A percentile compares a stretch with the other conserved stretches of the same genome.
Conservation (phyloP, 2,113 vertebrate genomes). For the Malurus elegans region DNA sequence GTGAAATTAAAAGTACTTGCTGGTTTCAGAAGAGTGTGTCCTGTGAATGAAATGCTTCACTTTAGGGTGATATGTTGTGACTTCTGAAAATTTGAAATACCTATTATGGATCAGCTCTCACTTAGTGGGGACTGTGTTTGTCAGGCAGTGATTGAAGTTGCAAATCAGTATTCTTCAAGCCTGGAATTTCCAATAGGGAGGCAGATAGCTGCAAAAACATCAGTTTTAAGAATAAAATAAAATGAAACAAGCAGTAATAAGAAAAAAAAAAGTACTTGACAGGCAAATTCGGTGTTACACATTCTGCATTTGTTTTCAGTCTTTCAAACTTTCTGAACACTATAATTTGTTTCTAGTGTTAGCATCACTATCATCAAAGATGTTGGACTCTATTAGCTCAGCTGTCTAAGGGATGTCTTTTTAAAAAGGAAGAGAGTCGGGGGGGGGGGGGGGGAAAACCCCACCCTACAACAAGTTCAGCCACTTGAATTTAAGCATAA, state of each 20-base stretch:
- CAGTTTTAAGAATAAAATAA: conserved; percentile 77
- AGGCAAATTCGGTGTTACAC: conserved; percentile 80
- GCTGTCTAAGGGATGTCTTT: conserved; percentile 61
- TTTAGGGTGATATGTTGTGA: conserved; percentile 78
- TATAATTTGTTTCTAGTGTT: conserved; percentile 77
- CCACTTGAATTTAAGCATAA: conserved; percentile 45
- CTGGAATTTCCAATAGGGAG: conserved; percentile 70
- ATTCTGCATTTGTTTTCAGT: conserved; percentile 73
- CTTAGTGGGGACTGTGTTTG: conserved; percentile 66
- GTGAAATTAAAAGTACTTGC: conserved; percentile 22
- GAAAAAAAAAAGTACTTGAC: conserved; percentile 76
- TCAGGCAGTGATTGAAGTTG: conserved; percentile 73
- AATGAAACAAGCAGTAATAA: conserved; percentile 77
- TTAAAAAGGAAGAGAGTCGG: conserved; percentile 45
- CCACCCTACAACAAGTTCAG: conserved; percentile 45
- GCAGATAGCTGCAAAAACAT: conserved; percentile 73
- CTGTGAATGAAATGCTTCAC: conserved; percentile 68
- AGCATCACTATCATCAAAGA: conserved; percentile 72
- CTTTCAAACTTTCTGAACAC: conserved; percentile 80
- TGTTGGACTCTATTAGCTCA: conserved; percentile 75
- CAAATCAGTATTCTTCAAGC: conserved; percentile 71
- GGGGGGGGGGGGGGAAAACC: rapidly evolving
- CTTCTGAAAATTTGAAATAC: conserved; percentile 78
- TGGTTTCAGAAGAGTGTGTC: conserved; percentile 68
- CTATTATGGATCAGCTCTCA: conserved; percentile 72